Base-by-base conservation (phyloP, 2,797 vertebrate genomes). In the Oryzias sinensis region DNA sequence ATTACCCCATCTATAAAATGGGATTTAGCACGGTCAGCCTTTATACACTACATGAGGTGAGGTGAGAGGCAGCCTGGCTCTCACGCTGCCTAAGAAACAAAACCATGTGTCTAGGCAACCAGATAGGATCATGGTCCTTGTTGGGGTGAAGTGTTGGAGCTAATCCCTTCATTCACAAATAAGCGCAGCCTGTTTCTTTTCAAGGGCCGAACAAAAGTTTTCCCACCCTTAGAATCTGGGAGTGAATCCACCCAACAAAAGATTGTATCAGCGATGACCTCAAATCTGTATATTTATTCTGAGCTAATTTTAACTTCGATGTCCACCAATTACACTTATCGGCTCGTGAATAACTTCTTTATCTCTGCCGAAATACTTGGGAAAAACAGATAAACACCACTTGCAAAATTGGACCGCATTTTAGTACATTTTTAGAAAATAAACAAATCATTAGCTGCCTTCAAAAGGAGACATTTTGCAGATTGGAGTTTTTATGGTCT, bases 81-180 rank as follows among this genome's bases (percentile, higher is more conserved):
- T 87, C 86, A 87, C 83, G 81, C 86, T 87, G 86, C 80, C 79
- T 81, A 70, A 84, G 83, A 85, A 82, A 87, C 82, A 88, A 85
- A 89, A 85, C 78, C 74, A 74, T 77, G 79, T 91, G 91, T 92
- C 93, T 85, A 83, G 89, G 93, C 92, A 94, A 95, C 93, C 90
- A 91, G 91, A 92, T 94, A 93, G 93, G 92, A 94, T 93, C 90
- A 92, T 87, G 93, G 90, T 90, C 94, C 93, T 93, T 92, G 93
- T 88, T 76, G 50, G 65, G 93, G 92, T 94, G 92, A 95, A 94
- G 95, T 94, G 93, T 93, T 90, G 90, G 74, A 87, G 83, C 92
- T 95, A 95, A 95, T 95, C 94, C 88, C 89, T 93, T 92, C 92
- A 93, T 94, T 93, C 88, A 94, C 91, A 92, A 93, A 93, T 91